A percentile compares a stretch with the other conserved stretches of the same genome.
These are phyloP conservation scores for Condylura cristata DNA, from an alignment of 2,113 vertebrate species.

Conservation along the genomic window DNA sequence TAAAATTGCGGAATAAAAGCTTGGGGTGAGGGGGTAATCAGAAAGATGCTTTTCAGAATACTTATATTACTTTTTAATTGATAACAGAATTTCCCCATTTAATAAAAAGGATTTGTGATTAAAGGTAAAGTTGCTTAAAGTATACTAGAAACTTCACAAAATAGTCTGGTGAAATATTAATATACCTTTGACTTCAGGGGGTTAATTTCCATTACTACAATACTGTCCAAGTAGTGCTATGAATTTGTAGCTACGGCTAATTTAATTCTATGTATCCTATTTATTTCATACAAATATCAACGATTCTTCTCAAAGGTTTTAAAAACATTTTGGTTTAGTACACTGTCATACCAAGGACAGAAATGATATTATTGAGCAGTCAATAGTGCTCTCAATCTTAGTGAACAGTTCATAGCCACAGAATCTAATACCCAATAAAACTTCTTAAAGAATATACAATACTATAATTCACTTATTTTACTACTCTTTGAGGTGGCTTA, in stretches of 20 bases:
- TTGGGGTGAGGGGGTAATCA: neutral
- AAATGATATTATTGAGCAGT: neutral
- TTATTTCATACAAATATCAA: neutral
- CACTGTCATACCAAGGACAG: neutral
- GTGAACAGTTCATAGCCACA: neutral
- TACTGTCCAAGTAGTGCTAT: neutral
- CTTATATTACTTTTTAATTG: neutral
- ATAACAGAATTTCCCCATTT: neutral
- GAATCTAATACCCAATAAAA: neutral
- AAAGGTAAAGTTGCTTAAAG: conserved; percentile 20
- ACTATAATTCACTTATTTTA: neutral
- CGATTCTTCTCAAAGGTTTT: neutral
- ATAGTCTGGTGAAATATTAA: conserved; percentile 2
- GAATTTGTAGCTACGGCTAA: neutral
- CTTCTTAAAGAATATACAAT: conserved; percentile 7
- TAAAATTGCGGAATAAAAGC: conserved; percentile 19
- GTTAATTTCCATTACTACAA: neutral
- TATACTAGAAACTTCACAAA: neutral
- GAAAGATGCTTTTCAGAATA: neutral
- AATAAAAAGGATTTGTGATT: neutral
- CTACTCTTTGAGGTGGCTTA: neutral
- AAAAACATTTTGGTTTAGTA: neutral
- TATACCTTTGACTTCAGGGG: neutral
- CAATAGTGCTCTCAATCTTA: neutral
- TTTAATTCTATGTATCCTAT: neutral